Base-by-base conservation (phyloP, 2,113 vertebrate genomes). In the Glaucomys volans region DNA sequence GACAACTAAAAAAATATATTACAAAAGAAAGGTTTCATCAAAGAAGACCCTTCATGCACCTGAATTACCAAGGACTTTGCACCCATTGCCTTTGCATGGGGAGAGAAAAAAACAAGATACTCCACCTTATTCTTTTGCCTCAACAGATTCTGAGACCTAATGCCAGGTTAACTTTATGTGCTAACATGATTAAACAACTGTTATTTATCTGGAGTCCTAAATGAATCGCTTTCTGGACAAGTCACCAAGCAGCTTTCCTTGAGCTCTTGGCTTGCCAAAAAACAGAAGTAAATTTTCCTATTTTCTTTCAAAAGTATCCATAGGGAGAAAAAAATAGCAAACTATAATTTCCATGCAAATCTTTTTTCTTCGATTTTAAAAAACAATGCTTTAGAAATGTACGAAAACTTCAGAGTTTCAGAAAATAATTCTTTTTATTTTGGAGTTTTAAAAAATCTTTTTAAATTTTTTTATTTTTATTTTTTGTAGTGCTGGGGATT, bases 241-340 rank as follows among this genome's bases (percentile, higher is more conserved):
- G n/a, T 83, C 75, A 94, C 42, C 83, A 86, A 47, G 40, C 30
- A 77, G 80, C 52, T 92, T 89, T 91, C 54, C 77, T 64, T 74
- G 59, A 69, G 40, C 59, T 88, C 44, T 67, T 67, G 17, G 10
- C 26, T n/a, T 94, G 18, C 83, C 42, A 72, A 71, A 88, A 94
- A 57, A 18, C 18, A 95, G 42, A n/a, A n/a, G n/a, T n/a, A n/a
- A 76, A 32, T 87, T 37, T 16, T 84, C 74, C 83, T 42, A n/a
- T 71, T 89, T 67, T 77, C 44, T 74, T 87, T 76, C 69, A 90
- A 66, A 83, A n/a, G n/a, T n/a, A n/a, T n/a, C n/a, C n/a, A n/a
- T n/a, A n/a, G n/a, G n/a, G n/a, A n/a, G n/a, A 24, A 71, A 64
- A 64, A 76, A 54, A 13, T 22, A 81, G 28, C 80, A 62, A 84